Evolutionary conservation across 2,797 vertebrate genomes (phyloP).

Genomic region (Typhlichthys subterraneus): DNA sequence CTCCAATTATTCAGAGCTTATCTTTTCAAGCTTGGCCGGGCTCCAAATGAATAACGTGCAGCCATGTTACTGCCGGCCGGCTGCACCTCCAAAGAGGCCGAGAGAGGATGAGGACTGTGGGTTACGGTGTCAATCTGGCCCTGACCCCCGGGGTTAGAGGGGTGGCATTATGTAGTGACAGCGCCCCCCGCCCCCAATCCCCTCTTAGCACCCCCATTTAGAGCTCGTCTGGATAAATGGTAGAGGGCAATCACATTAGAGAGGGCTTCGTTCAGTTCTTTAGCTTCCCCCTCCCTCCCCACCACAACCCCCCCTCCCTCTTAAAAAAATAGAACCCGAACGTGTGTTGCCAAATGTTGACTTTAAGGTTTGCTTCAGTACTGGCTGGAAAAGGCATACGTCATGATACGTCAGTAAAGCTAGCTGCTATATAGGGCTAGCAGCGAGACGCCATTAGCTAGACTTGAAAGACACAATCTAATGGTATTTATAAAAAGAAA

Average conservation of each 20-base stretch:
- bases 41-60: conserved; percentile 88
- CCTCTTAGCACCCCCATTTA: conserved; percentile 69
- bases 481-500: conserved; percentile 5
- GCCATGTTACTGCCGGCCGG: conserved; percentile 87
- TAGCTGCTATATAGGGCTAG: conserved; percentile 32
- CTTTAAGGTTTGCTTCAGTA: conserved; percentile 62
- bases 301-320: not conserved
- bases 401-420: conserved; percentile 51
- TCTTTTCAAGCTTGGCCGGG: conserved; percentile 88
- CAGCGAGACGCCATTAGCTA: not conserved
- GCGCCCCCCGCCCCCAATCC: conserved; percentile 75
- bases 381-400: conserved; percentile 50
- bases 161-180: conserved; percentile 82
- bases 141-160: conserved; percentile 84
- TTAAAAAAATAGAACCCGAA: conserved; percentile 45
- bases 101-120: conserved; percentile 81
- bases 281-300: conserved; percentile 15
- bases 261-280: conserved; percentile 65
- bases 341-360: conserved; percentile 57
- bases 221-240: conserved; percentile 72
- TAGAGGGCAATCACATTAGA: conserved; percentile 80
- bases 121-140: conserved; percentile 86
- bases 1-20: conserved; percentile 98
- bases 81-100: conserved; percentile 85
- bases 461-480: conserved; percentile 32